Evolutionary conservation across 2,113 vertebrate genomes (phyloP).

Genomic region (Pimephales promelas): DNA sequence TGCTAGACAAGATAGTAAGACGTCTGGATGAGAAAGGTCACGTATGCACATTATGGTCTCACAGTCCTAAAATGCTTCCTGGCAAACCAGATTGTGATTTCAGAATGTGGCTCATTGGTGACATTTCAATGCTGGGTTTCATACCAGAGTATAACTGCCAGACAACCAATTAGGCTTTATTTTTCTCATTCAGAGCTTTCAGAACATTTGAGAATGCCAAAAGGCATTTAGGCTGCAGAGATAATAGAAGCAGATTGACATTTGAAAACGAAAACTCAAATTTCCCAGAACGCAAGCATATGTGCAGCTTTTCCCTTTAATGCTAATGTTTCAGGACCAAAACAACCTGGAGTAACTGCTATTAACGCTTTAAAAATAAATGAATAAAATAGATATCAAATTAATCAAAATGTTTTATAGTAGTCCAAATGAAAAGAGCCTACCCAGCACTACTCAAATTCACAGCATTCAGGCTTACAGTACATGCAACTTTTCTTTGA

Average conservation of each 20-base stretch:
- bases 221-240: slow-evolving; percentile 60
- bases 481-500: no score
- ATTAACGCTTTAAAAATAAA: not conserved
- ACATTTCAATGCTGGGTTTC: slow-evolving; percentile 71
- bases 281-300: not conserved
- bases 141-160: slow-evolving; percentile 56
- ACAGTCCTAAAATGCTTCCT: not conserved
- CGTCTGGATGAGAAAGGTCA: slow-evolving; percentile 13
- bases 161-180: slow-evolving; percentile 65
- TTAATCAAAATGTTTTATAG: no score
- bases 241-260: slow-evolving; percentile 61
- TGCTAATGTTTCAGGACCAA: slow-evolving; percentile 9
- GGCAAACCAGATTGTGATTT: slow-evolving; percentile 23
- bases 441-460: no score
- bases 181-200: slow-evolving; percentile 51
- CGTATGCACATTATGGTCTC: not conserved
- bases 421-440: no score
- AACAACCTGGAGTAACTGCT: not conserved
- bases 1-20: not conserved
- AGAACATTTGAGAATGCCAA: slow-evolving; percentile 64
- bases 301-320: not conserved
- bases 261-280: slow-evolving; percentile 64
- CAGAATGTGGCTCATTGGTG: slow-evolving; percentile 56
- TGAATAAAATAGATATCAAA: no score
- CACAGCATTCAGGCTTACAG: no score